A percentile compares a stretch with the other conserved stretches of the same genome.
These are phyloP conservation scores for Chloroceryle amazona DNA, from an alignment of 2,797 vertebrate species.

Conservation along the genomic window DNA sequence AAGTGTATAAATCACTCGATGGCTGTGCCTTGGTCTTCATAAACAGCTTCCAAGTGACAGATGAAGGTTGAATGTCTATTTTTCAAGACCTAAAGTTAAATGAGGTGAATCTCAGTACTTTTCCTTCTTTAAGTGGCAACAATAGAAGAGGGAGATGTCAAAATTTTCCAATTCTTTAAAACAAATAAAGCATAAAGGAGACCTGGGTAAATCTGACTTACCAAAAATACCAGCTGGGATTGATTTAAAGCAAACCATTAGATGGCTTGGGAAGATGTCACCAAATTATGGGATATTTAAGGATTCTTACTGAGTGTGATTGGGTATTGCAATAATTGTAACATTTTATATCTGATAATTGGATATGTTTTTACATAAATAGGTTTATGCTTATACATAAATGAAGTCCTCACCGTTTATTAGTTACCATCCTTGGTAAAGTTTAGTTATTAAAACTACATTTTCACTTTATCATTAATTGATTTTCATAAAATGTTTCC, in stretches of 20 bases:
- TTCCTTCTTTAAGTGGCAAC: background rate
- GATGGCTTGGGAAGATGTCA: background rate
- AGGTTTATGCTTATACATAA: background rate
- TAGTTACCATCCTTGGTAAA: background rate
- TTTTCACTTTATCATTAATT: background rate
- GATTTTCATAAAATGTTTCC: background rate
- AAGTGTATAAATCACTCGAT: background rate
- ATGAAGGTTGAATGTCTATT: background rate
- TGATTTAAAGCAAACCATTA: background rate
- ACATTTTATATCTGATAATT: background rate
- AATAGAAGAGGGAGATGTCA: background rate
- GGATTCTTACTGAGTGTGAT: background rate
- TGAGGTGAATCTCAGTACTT: background rate
- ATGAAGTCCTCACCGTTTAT: background rate
- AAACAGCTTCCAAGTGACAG: background rate
- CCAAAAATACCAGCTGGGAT: background rate
- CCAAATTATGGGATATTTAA: background rate
- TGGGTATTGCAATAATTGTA: background rate
- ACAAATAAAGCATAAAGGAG: background rate
- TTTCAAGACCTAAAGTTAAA: background rate
- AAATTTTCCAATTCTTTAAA: background rate
- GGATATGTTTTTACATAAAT: background rate
- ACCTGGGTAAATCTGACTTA: background rate
- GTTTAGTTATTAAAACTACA: background rate
- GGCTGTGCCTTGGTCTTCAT: background rate